Conservation (phyloP, 1,140 invertebrate genomes). For the Drosophila lowei region DNA sequence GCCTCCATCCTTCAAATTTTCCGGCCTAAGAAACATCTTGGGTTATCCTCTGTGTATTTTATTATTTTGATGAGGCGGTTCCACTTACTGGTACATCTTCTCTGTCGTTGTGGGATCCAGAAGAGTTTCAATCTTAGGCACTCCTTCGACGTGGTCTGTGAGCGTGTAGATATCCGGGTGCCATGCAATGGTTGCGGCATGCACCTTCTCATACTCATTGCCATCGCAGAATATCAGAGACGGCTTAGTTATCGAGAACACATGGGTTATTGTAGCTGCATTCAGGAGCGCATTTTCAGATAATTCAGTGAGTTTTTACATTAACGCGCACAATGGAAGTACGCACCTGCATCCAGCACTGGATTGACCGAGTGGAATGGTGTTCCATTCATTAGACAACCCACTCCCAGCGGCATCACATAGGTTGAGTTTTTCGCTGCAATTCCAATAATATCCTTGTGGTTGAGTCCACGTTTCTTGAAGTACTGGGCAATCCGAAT, state of each 20-base stretch:
- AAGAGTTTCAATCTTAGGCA: slow-evolving; percentile 61
- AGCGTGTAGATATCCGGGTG: slow-evolving; percentile 67
- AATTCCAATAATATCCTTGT: slow-evolving; percentile 73
- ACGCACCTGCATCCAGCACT: slow-evolving; percentile 57
- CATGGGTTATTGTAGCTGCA: slow-evolving; percentile 56
- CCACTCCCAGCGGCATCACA: slow-evolving; percentile 63
- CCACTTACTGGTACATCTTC: slow-evolving; percentile 62
- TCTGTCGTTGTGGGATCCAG: slow-evolving; percentile 60
- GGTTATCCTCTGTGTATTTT: not conserved
- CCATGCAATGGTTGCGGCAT: slow-evolving; percentile 49
- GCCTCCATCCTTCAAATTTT: slow-evolving; percentile 45
- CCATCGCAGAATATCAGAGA: slow-evolving; percentile 73
- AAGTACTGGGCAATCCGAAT: slow-evolving; percentile 69
- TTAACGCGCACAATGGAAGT: accelerated
- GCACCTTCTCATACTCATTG: slow-evolving; percentile 60
- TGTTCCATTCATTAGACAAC: slow-evolving; percentile 69
- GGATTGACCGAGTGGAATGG: slow-evolving; percentile 68
- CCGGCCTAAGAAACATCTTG: slow-evolving; percentile 41
- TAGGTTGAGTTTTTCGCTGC: slow-evolving; percentile 68
- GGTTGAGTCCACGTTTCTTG: slow-evolving; percentile 51
- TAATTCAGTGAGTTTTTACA: not conserved
- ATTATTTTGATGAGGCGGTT: too few relatives aligned
- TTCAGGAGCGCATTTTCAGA: not conserved
- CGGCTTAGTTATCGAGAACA: slow-evolving; percentile 66
- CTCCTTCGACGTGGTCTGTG: slow-evolving; percentile 48